Percentiles rank a stretch among this genome's conserved stretches.
phyloP scores from a whole-genome alignment of 2,888 invertebrate genomes.

The Clanis bilineata region DNA sequence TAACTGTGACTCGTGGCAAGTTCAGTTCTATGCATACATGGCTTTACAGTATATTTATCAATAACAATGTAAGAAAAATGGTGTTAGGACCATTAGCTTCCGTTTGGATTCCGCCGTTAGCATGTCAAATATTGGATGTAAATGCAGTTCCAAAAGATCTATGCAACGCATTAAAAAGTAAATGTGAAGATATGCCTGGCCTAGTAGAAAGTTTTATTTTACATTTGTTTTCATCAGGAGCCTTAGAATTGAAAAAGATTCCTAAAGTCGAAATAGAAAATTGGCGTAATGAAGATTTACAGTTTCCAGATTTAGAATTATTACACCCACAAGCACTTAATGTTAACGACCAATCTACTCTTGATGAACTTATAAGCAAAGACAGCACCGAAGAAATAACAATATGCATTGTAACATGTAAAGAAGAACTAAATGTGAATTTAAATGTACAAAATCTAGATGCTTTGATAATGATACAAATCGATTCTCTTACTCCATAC shows the following conservation, averaged over 20 bases:
- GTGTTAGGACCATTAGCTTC: constrained; percentile 63
- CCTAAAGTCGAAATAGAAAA: constrained; percentile 45
- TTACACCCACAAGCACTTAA: constrained; percentile 63
- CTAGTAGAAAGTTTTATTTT: constrained; percentile 77
- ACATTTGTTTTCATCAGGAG: constrained; percentile 74
- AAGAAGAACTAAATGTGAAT: constrained; percentile 60
- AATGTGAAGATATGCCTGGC: constrained; percentile 78
- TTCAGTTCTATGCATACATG: constrained; percentile 61
- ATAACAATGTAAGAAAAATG: constrained; percentile 64
- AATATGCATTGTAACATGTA: constrained; percentile 61
- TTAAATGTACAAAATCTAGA: constrained; percentile 69
- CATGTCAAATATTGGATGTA: constrained; percentile 84
- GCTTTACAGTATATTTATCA: constrained; percentile 68
- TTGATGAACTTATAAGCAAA: constrained; percentile 52
- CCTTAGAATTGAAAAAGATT: constrained; percentile 60
- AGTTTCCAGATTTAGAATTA: constrained; percentile 58
- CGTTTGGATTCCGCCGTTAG: constrained; percentile 70
- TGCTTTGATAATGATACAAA: constrained; percentile 77
- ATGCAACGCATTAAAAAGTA: constrained; percentile 65
- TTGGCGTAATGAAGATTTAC: constrained; percentile 50
- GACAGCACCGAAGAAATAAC: constrained; percentile 48
- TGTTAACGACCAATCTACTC: constrained; percentile 47
- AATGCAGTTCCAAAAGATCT: constrained; percentile 79
- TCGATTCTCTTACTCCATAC: constrained; percentile 81
- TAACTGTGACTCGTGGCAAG: constrained; percentile 65